These are phyloP conservation scores for Drosophila monieri DNA, from an alignment of 2,888 invertebrate genomes.

Conservation along the genomic window DNA sequence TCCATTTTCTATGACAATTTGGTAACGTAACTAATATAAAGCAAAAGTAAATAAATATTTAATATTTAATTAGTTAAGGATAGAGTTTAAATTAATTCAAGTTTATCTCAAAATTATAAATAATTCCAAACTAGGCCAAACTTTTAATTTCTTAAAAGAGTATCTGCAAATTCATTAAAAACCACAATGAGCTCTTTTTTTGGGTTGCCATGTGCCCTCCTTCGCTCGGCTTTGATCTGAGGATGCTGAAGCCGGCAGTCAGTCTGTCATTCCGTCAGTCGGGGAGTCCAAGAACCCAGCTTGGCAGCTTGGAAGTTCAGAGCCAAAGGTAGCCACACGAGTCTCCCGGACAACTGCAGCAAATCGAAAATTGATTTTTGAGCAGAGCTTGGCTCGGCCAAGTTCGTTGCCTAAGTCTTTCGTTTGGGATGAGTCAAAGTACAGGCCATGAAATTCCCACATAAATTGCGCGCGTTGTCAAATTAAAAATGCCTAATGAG, in stretches of 20 bases:
- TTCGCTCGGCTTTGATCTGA: constrained; percentile 69
- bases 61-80: too few species aligned
- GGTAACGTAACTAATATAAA: too few species aligned
- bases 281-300: constrained; percentile 5
- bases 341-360: constrained; percentile 62
- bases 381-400: constrained; percentile 53
- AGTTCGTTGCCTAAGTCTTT: constrained; percentile 77
- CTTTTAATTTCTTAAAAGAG: constrained; percentile 1
- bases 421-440: constrained; percentile 73
- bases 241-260: constrained; percentile 42
- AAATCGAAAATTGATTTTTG: constrained; percentile 77
- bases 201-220: constrained; percentile 48
- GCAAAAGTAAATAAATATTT: too few species aligned
- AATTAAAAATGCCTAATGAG: constrained; percentile 82
- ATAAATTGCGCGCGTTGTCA: constrained; percentile 82
- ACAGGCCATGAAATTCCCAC: constrained; percentile 77
- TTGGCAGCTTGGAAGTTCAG: constrained; percentile 4
- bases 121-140: neutral
- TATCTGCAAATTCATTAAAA: neutral
- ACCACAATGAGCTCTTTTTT: constrained; percentile 9
- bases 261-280: constrained; percentile 6
- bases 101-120: too few species aligned
- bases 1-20: neutral
- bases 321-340: constrained; percentile 44
- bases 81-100: too few species aligned